These are phyloP conservation scores for Pseudoips prasinana DNA, from an alignment of 2,888 invertebrate species.

Conservation along the genomic window DNA sequence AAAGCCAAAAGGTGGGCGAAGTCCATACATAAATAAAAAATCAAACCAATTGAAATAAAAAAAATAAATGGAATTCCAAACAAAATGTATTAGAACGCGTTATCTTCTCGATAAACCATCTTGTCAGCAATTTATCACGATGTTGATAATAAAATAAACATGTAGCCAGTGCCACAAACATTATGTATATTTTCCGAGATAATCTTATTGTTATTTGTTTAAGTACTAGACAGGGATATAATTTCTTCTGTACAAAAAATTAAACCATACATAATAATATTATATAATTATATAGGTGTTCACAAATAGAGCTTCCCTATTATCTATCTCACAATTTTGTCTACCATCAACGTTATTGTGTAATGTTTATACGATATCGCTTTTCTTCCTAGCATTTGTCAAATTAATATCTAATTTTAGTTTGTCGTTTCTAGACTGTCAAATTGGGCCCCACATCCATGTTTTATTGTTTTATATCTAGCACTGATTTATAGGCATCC, in stretches of 20 bases:
- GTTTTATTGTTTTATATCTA: too few species aligned
- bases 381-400: too few species aligned
- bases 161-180: slow-evolving; percentile 75
- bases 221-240: slow-evolving; percentile 57
- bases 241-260: slow-evolving; percentile 63
- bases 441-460: too few species aligned
- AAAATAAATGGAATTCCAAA: too few species aligned
- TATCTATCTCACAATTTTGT: slow-evolving; percentile 53
- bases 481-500: too few species aligned
- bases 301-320: slow-evolving; percentile 74
- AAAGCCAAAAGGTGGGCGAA: too few species aligned
- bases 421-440: too few species aligned
- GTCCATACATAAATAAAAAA: too few species aligned
- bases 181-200: slow-evolving; percentile 64
- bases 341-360: slow-evolving; percentile 51
- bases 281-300: slow-evolving; percentile 47
- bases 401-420: too few species aligned
- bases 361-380: slow-evolving; percentile 10
- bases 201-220: slow-evolving; percentile 65
- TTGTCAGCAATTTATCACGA: slow-evolving; percentile 4
- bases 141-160: slow-evolving; percentile 34
- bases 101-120: too few species aligned
- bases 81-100: too few species aligned
- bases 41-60: too few species aligned
- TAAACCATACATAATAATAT: slow-evolving; percentile 38